These are phyloP conservation scores for Phallusia fumigata DNA, from an alignment of 23 tunicate genomes.

Conservation along the genomic window DNA sequence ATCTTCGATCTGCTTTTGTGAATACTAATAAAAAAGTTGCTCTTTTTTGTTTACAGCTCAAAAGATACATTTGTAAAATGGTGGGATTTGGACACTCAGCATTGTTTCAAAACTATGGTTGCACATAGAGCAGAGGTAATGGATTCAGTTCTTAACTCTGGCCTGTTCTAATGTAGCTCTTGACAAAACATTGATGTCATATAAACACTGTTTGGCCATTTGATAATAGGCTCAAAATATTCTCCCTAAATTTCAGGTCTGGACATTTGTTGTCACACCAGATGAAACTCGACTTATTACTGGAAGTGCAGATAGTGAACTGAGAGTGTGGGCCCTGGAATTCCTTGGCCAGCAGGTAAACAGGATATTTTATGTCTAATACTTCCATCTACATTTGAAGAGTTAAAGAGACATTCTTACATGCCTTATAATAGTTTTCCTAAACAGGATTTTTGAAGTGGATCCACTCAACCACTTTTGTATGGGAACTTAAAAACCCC, in stretches of 20 bases:
- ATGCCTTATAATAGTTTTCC: too few species aligned
- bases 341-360: slow-evolving; percentile 35
- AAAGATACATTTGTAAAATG: slow-evolving; percentile 90
- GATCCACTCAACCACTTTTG: too few species aligned
- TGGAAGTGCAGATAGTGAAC: slow-evolving; percentile 82
- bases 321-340: slow-evolving; percentile 69
- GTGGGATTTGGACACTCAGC: slow-evolving; percentile 97
- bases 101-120: slow-evolving; percentile 94
- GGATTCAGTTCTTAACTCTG: too few species aligned
- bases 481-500: too few species aligned
- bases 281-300: slow-evolving; percentile 62
- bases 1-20: background rate
- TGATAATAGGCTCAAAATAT: background rate
- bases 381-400: background rate
- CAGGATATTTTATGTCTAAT: background rate
- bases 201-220: background rate
- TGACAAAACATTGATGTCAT: background rate
- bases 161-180: background rate
- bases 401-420: too few species aligned
- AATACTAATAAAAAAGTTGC: background rate
- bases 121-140: slow-evolving; percentile 80
- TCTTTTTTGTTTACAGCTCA: slow-evolving; percentile 43
- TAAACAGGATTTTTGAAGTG: too few species aligned
- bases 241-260: slow-evolving; percentile 36
- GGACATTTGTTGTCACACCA: slow-evolving; percentile 66